These are phyloP conservation scores for Rhamphomyia laevipes DNA, from an alignment of 2,888 invertebrate species.

Conservation along the genomic window DNA sequence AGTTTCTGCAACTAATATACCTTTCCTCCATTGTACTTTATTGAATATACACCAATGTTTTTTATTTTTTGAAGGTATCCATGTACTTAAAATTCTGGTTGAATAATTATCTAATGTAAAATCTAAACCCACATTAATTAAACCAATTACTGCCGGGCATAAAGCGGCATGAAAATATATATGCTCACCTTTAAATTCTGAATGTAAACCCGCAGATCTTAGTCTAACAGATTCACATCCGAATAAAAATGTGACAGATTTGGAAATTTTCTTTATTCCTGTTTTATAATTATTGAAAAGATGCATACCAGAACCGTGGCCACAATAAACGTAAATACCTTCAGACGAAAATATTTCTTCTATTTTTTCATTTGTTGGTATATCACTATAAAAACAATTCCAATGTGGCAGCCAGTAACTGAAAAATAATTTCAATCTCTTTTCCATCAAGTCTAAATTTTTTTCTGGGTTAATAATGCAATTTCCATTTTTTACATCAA, in stretches of 20 bases:
- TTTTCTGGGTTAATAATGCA: constrained; percentile 11
- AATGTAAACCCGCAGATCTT: constrained; percentile 24
- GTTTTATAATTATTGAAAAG: constrained; percentile 47
- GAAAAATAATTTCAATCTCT: constrained; percentile 29
- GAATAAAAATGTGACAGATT: constrained; percentile 45
- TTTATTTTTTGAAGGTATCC: constrained; percentile 23
- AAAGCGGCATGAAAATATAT: constrained; percentile 24
- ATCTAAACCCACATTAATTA: constrained; percentile 36
- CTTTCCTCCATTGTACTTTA: constrained; percentile 26
- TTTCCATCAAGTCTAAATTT: constrained; percentile 32
- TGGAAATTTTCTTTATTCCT: constrained; percentile 41
- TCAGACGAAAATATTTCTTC: constrained; percentile 35
- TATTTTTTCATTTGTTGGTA: constrained; percentile 40
- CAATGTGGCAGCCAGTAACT: constrained; percentile 34
- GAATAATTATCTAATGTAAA: constrained; percentile 30
- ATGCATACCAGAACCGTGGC: constrained; percentile 5
- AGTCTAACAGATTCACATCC: constrained; percentile 42
- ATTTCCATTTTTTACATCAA: background rate
- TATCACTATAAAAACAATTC: constrained; percentile 30
- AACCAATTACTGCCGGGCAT: constrained; percentile 16
- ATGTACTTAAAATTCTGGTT: constrained; percentile 31
- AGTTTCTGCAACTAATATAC: background rate
- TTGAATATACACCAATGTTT: constrained; percentile 32
- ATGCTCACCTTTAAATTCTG: constrained; percentile 29
- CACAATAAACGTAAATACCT: constrained; percentile 43